Conservation (phyloP, 2,797 vertebrate species). For the Myotis daubentonii region DNA sequence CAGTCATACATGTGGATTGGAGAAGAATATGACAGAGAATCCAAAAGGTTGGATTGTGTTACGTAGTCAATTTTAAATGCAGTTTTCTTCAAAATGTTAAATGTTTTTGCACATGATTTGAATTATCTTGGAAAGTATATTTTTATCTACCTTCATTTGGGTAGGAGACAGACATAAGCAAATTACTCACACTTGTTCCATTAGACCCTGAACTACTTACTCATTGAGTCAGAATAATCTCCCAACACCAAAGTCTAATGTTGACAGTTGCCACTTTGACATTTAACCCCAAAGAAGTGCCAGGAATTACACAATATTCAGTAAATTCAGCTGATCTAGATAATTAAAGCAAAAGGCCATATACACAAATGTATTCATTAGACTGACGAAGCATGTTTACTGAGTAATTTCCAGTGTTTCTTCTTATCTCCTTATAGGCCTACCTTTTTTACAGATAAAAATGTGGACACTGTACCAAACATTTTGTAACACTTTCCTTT, state of each 20-base stretch:
- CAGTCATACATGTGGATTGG: slow-evolving; percentile 98
- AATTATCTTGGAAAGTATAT: slow-evolving; percentile 6
- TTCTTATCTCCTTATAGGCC: neutral
- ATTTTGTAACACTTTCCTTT: neutral
- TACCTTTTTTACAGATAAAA: neutral
- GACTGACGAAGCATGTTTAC: neutral
- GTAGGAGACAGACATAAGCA: neutral
- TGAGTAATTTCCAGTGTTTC: neutral
- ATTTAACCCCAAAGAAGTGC: slow-evolving; percentile 14
- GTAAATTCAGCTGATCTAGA: neutral
- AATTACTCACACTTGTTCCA: neutral
- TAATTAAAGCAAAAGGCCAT: neutral
- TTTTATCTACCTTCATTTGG: neutral
- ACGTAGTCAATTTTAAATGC: slow-evolving; percentile 18
- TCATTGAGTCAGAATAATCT: neutral
- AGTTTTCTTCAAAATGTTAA: neutral
- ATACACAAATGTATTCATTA: neutral
- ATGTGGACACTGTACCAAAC: neutral
- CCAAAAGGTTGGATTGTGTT: slow-evolving; percentile 90
- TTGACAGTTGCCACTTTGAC: neutral
- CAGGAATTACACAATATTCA: neutral
- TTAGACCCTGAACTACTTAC: neutral
- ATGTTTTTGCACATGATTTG: neutral
- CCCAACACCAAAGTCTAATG: neutral
- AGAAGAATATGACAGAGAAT: slow-evolving; percentile 97